Evolutionary conservation across 2,113 vertebrate species (phyloP).

Genomic region (Dolichotis patagonum): DNA sequence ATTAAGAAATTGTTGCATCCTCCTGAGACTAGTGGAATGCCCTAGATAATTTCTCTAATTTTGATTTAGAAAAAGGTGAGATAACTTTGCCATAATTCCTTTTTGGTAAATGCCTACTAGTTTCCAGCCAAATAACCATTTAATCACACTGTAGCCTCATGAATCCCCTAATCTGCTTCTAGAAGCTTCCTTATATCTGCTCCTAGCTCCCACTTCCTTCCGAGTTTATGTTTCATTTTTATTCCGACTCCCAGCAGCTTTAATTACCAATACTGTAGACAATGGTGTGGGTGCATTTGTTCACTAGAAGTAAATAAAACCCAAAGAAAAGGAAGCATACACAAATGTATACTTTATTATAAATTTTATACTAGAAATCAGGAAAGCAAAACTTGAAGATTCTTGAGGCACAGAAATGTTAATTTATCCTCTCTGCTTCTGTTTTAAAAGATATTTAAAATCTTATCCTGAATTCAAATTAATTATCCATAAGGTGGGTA

Average conservation of each 20-base stretch:
- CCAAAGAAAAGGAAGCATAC: background rate
- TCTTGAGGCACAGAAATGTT: slow-evolving; percentile 30
- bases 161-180: background rate
- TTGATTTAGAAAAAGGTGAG: slow-evolving; percentile 13
- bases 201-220: slow-evolving; percentile 29
- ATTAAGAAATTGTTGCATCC: slow-evolving; percentile 68
- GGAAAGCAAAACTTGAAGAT: slow-evolving; percentile 21
- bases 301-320: slow-evolving; percentile 62
- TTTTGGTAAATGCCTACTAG: background rate
- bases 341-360: background rate
- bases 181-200: background rate
- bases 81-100: background rate
- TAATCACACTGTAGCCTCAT: background rate
- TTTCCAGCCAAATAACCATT: slow-evolving; percentile 6
- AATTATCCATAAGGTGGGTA: slow-evolving; percentile 42
- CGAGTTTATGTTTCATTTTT: slow-evolving; percentile 57
- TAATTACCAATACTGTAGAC: slow-evolving; percentile 33
- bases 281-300: slow-evolving; percentile 23
- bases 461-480: slow-evolving; percentile 52
- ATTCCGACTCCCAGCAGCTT: background rate
- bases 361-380: slow-evolving; percentile 53
- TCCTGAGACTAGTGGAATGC: slow-evolving; percentile 56
- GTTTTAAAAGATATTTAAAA: slow-evolving; percentile 62
- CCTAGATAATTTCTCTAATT: slow-evolving; percentile 48
- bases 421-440: slow-evolving; percentile 53